Evolutionary conservation across 2,797 vertebrate species (phyloP).

Genomic region (Ambastaia sidthimunki): DNA sequence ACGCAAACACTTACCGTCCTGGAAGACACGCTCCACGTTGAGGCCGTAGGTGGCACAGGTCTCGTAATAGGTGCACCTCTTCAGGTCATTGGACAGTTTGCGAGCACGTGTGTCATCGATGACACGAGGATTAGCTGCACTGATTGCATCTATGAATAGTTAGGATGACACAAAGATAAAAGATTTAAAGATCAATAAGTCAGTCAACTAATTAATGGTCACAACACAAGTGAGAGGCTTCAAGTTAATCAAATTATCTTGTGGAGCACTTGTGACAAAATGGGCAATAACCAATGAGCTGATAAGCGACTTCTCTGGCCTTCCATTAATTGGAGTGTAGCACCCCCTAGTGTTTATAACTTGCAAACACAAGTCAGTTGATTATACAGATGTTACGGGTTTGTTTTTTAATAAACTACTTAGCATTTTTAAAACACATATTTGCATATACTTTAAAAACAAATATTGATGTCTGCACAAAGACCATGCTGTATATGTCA

Average conservation of each 20-base stretch:
- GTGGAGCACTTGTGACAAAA: not conserved
- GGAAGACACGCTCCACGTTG: constrained; percentile 96
- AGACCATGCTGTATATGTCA: not conserved
- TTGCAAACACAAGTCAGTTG: not conserved
- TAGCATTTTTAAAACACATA: too few species aligned
- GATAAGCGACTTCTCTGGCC: not conserved
- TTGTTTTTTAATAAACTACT: too few species aligned
- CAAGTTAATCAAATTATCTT: not conserved
- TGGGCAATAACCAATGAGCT: not conserved
- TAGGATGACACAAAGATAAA: not conserved
- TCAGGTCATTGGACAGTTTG: constrained; percentile 93
- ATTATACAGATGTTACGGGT: too few species aligned
- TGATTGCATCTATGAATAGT: constrained; percentile 87
- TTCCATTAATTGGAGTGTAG: constrained; percentile 1
- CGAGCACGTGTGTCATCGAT: constrained; percentile 90
- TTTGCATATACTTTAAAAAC: too few species aligned
- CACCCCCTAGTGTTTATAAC: constrained; percentile 41
- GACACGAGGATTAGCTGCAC: constrained; percentile 89
- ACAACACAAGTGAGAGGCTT: not conserved
- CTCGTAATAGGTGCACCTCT: constrained; percentile 97
- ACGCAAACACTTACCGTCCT: constrained; percentile 83
- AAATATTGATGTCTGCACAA: too few species aligned
- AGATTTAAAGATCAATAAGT: not conserved
- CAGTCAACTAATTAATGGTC: not conserved
- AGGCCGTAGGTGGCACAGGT: constrained; percentile 97